Conservation (phyloP, 2,113 vertebrate genomes). For the Ahaetulla prasina region DNA sequence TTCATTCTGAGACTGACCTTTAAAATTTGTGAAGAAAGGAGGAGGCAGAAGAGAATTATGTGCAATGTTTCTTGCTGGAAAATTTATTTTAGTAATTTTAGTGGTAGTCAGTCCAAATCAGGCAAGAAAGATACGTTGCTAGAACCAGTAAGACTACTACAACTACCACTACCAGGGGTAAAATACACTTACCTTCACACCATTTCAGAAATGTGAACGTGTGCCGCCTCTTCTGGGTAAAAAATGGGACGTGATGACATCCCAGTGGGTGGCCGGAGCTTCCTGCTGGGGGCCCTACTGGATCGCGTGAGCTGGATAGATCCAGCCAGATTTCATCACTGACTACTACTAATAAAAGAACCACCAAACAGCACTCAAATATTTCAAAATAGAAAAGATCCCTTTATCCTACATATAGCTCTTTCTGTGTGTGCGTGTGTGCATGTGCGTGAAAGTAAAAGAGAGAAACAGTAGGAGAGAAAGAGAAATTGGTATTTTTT, state of each 20-base stretch:
- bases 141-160: neutral
- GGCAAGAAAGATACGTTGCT: neutral
- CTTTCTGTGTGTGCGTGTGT: fast-evolving
- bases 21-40: neutral
- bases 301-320: too few relatives aligned
- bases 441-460: neutral
- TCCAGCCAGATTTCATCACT: too few relatives aligned
- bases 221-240: too few relatives aligned
- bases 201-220: too few relatives aligned
- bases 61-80: neutral
- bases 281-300: too few relatives aligned
- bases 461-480: neutral
- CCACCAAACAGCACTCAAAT: neutral
- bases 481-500: neutral
- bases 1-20: neutral
- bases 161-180: too few relatives aligned
- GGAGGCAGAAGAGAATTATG: neutral
- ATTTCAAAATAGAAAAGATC: neutral
- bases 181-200: too few relatives aligned
- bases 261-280: too few relatives aligned
- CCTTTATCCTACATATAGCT: neutral
- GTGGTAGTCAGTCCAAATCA: neutral
- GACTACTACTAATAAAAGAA: neutral
- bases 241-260: too few relatives aligned
- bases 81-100: neutral